These are phyloP conservation scores for Apostichopus californicus DNA, from an alignment of 35 echinoderm and acorn worm genomes.

Conservation along the genomic window DNA sequence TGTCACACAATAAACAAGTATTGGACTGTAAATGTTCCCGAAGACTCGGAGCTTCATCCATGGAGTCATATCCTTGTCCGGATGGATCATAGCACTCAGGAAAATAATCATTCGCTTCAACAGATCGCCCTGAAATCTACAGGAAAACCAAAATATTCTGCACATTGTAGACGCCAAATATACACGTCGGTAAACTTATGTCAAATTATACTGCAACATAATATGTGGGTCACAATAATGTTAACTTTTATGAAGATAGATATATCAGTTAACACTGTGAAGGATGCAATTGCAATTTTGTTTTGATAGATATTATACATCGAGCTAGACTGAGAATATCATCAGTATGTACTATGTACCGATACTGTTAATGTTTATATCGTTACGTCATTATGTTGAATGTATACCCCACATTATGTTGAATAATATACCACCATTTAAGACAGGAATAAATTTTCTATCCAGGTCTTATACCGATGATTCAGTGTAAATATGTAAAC, in stretches of 20 bases:
- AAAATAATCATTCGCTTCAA: not conserved
- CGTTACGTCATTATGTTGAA: too few relatives aligned
- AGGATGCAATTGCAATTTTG: not conserved
- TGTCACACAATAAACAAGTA: slow-evolving; percentile 3
- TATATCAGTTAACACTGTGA: not conserved
- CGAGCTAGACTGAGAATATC: too few relatives aligned
- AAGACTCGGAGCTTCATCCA: not conserved
- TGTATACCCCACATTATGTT: too few relatives aligned
- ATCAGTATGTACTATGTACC: too few relatives aligned
- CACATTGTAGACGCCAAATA: too few relatives aligned
- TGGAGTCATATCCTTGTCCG: slow-evolving; percentile 9
- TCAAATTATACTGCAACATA: not conserved
- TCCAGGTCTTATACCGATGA: too few relatives aligned
- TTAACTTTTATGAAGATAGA: not conserved
- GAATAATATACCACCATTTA: too few relatives aligned
- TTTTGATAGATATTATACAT: too few relatives aligned
- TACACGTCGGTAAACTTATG: too few relatives aligned
- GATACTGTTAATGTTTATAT: too few relatives aligned
- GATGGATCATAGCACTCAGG: not conserved
- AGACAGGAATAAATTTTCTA: too few relatives aligned
- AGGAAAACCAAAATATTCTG: not conserved
- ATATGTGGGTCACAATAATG: not conserved
- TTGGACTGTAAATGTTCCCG: not conserved
- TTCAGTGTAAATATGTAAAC: too few relatives aligned
- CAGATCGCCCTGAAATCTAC: not conserved